Conservation (phyloP, 2,113 vertebrate species). For the Nothocercus nigrocapillus region DNA sequence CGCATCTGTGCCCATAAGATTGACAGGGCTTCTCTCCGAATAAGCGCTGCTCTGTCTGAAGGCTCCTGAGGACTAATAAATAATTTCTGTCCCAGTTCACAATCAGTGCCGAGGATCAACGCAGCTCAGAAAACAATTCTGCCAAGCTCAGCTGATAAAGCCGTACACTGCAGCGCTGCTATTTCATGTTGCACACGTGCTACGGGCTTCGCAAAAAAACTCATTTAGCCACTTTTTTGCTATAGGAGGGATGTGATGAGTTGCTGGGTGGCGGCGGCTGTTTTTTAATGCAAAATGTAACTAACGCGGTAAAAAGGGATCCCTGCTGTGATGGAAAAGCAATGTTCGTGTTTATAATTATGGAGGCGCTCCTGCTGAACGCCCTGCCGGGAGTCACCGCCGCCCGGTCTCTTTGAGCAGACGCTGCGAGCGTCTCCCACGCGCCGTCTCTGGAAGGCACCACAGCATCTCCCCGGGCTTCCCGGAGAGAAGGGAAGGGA, state of each 20-base stretch:
- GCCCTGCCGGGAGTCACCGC: neutral
- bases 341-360: neutral
- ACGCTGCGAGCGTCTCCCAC: neutral
- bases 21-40: neutral
- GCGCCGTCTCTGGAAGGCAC: neutral
- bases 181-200: neutral
- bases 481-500: too few species aligned
- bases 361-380: neutral
- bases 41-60: conserved; percentile 3
- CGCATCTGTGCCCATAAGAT: neutral
- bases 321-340: neutral
- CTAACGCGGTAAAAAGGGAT: neutral
- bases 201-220: neutral
- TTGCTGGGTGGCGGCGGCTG: neutral
- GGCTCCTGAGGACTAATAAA: conserved; percentile 19
- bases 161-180: neutral
- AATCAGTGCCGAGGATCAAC: neutral
- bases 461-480: neutral
- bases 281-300: neutral
- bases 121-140: conserved; percentile 31
- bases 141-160: conserved; percentile 43
- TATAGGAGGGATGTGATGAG: neutral
- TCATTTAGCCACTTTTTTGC: conserved; percentile 36
- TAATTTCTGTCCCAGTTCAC: neutral
- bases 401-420: neutral